Evolutionary conservation across 1,140 invertebrate species (phyloP), one percentile per base, ranked within the genome.

Genomic region (Sitobion miscanthi): DNA sequence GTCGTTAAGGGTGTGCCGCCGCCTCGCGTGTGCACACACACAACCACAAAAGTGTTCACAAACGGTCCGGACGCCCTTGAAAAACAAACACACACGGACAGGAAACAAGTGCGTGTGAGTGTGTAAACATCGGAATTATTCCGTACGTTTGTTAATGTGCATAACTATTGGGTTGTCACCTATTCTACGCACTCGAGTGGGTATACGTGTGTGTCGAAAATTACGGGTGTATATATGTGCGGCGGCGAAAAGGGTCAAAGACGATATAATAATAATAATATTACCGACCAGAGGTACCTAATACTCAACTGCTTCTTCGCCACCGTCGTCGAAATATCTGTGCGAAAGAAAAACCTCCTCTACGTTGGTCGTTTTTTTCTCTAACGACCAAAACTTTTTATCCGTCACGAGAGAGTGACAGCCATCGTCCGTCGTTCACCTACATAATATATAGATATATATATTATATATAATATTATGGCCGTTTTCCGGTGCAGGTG

Each of bases 121-220:
- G 85, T 87, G 85, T 25, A 87, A 87, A 87, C 85, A 87, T 49
- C 14, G 25, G 23, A 87, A 25, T 30, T 47, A 45, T 86, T 30
- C 85, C 42, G 45, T 49, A 11, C 42, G 45, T 49, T 17, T 49
- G 45, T n/a, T 45, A 47, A 87, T 49, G 42, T 86, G 42, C 85
- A 86, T 86, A 87, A 49, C 85, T 87, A 49, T 87, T 87, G 23
- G 42, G 85, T 49, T 87, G 85, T 87, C 85, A 87, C 45, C 85
- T 87, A n/a, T 87, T n/a, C 23, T 30, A 87, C 14, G 30, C 25
- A 30, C 11, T 30, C 30, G 4, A 21, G 49, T 47, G 45, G n/a
- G 30, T 49, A 25, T 30, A 35, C 35, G 5, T 25, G 42, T 87
- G 25, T 49, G 30, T 85, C 7, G 21, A 25, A 11, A 83, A 2